Conservation (phyloP, 2,797 vertebrate genomes). For the Telmatherina bonti region DNA sequence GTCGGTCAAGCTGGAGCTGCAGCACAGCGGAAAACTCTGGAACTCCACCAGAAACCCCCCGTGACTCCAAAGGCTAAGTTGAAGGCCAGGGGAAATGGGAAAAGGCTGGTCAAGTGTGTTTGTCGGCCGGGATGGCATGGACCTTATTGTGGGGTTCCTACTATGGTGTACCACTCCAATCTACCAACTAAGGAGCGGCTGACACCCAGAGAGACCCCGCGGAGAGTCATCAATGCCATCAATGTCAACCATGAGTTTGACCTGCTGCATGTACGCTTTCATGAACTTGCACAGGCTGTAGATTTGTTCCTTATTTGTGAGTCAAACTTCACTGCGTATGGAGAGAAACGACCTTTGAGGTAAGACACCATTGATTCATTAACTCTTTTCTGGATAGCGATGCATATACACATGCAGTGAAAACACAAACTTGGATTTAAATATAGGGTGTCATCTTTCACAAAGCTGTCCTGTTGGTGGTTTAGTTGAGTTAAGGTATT, state of each 20-base stretch:
- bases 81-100: slow-evolving; percentile 63
- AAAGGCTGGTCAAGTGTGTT: slow-evolving; percentile 90
- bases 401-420: background rate
- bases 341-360: slow-evolving; percentile 90
- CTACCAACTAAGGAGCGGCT: slow-evolving; percentile 96
- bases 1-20: slow-evolving; percentile 14
- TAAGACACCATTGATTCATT: slow-evolving; percentile 28
- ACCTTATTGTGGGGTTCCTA: slow-evolving; percentile 96
- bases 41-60: slow-evolving; percentile 71
- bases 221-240: slow-evolving; percentile 95
- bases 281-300: slow-evolving; percentile 90
- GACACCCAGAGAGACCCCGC: slow-evolving; percentile 87
- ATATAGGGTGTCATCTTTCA: background rate
- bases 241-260: slow-evolving; percentile 99
- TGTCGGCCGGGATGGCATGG: slow-evolving; percentile 97
- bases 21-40: slow-evolving; percentile 72
- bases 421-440: slow-evolving; percentile 5
- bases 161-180: slow-evolving; percentile 97
- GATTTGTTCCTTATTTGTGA: slow-evolving; percentile 96
- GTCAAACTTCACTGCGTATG: slow-evolving; percentile 98
- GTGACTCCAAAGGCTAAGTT: slow-evolving; percentile 62
- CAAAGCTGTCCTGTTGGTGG: slow-evolving; percentile 13
- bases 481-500: too few species aligned
- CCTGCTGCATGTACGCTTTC: slow-evolving; percentile 93
- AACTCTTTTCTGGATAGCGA: background rate